phyloP scores from a whole-genome alignment of 2,113 vertebrate genomes.

The Ptilorrhoa leucosticta region DNA sequence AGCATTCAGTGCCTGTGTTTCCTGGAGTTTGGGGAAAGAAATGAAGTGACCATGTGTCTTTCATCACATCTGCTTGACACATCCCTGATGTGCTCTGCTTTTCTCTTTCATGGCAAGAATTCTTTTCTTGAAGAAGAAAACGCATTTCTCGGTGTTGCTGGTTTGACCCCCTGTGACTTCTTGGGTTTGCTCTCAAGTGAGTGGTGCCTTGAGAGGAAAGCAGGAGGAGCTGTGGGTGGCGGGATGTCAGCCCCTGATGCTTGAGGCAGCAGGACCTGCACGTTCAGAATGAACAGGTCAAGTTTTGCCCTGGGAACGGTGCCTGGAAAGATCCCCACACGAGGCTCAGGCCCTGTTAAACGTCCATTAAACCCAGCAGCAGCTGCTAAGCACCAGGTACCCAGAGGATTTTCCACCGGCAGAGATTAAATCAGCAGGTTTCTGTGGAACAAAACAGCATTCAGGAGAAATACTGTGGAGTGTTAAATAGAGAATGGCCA shows the following conservation, averaged over 20 bases:
- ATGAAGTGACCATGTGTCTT: fast-evolving
- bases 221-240: neutral
- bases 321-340: neutral
- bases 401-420: neutral
- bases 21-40: neutral
- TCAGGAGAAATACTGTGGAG: neutral
- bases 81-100: neutral
- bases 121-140: neutral
- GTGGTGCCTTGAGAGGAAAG: neutral
- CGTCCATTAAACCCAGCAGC: neutral
- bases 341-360: neutral
- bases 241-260: neutral
- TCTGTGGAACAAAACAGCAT: fast-evolving
- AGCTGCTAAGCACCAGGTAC: neutral
- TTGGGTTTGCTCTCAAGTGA: neutral
- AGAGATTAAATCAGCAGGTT: neutral
- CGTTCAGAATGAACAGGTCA: fast-evolving
- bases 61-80: fast-evolving
- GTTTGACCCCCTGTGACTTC: neutral
- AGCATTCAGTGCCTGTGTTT: neutral
- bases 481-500: fast-evolving
- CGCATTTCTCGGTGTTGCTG: neutral
- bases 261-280: fast-evolving
- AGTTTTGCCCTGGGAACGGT: fast-evolving
- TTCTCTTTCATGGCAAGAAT: neutral